Evolutionary conservation across 2,113 vertebrate genomes (phyloP).

Genomic region (Mormyrus lacerda): DNA sequence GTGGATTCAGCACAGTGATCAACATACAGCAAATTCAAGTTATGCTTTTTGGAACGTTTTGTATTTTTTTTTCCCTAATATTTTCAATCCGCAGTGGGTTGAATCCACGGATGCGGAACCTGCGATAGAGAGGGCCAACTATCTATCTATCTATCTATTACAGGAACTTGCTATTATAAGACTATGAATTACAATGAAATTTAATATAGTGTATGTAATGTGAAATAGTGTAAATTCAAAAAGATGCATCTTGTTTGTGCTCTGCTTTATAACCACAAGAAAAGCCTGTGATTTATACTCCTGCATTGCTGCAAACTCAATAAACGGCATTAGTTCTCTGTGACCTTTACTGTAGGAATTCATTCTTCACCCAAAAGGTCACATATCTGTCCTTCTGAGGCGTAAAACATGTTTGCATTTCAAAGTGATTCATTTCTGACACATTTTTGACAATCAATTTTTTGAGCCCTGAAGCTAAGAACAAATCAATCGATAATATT

Average conservation of each 20-base stretch:
- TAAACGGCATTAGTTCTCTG: slow-evolving; percentile 51
- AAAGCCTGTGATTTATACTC: slow-evolving; percentile 11
- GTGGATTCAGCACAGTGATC: not conserved
- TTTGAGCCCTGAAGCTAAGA: not conserved
- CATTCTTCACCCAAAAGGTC: slow-evolving; percentile 42
- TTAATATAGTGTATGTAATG: not conserved
- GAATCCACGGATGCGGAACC: not conserved
- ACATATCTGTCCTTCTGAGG: slow-evolving; percentile 23
- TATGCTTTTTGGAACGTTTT: too few species aligned
- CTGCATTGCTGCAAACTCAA: slow-evolving; percentile 55
- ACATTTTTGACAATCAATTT: not conserved
- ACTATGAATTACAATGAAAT: not conserved
- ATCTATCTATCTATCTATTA: not conserved
- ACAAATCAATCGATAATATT: not conserved
- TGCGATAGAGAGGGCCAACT: not conserved
- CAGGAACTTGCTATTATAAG: not conserved
- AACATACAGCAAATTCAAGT: too few species aligned
- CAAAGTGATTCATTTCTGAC: not conserved
- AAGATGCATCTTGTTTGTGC: not conserved
- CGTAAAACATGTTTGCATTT: not conserved
- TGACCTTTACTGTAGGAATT: slow-evolving; percentile 52
- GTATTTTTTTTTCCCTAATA: not conserved
- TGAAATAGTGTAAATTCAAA: not conserved
- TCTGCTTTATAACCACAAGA: not conserved
- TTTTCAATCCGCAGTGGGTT: not conserved